These are phyloP conservation scores for Tetheella fluctuosa DNA, from an alignment of 2,888 invertebrate genomes.

Conservation along the genomic window DNA sequence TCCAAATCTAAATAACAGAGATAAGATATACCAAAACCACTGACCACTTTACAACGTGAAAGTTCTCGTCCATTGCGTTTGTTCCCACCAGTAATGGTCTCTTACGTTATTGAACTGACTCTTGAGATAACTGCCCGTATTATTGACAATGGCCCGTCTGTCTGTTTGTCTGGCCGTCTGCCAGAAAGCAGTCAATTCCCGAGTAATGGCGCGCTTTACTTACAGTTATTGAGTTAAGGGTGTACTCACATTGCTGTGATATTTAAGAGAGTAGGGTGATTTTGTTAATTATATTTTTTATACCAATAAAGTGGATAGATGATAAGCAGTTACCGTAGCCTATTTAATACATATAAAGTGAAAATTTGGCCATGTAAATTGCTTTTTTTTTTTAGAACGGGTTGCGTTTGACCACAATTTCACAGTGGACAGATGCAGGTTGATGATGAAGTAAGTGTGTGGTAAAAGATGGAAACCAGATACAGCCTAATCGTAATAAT, in stretches of 20 bases:
- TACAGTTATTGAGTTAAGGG: constrained; percentile 37
- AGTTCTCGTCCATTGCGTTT: background rate
- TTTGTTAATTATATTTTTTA: too few species aligned
- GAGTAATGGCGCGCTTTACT: constrained; percentile 43
- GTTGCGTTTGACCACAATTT: too few species aligned
- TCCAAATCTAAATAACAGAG: background rate
- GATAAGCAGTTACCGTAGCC: too few species aligned
- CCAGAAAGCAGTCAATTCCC: constrained; percentile 26
- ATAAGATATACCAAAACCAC: background rate
- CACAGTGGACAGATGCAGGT: too few species aligned
- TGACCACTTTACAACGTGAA: background rate
- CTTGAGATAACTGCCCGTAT: constrained; percentile 9
- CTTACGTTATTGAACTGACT: constrained; percentile 4
- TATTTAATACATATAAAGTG: too few species aligned
- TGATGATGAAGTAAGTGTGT: too few species aligned
- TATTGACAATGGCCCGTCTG: constrained; percentile 13
- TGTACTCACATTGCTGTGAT: background rate
- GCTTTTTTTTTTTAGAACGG: too few species aligned
- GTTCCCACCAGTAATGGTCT: background rate
- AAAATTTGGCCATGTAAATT: too few species aligned
- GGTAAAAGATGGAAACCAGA: too few species aligned
- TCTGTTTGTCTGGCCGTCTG: constrained; percentile 14
- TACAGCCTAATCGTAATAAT: too few species aligned
- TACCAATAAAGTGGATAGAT: too few species aligned
- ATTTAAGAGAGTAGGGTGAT: background rate